Base-by-base conservation (phyloP, 2,888 invertebrate genomes). In the Druceiella hillmani region DNA sequence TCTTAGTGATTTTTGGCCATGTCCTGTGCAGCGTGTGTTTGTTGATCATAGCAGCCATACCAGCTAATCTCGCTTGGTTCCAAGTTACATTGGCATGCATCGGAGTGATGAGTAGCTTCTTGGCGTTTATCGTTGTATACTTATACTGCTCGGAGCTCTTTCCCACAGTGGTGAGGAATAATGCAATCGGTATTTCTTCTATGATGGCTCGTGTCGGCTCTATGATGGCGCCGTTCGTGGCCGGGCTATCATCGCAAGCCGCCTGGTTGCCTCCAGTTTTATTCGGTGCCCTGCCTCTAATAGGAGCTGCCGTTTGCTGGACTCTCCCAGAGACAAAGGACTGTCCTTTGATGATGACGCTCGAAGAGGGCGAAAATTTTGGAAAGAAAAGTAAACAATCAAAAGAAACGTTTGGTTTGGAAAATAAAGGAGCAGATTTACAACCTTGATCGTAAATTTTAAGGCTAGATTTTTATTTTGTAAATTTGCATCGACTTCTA, bases 171-270 rank as follows among this genome's bases (percentile, higher is more conserved):
- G 82, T 91, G 2, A 71, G 93, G 17, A 92, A 90, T 52, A 82
- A 85, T 31, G 92, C 89, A 0, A 74, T 93, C 37, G 93, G 93
- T 1, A 74, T 83, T n/a, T 85, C 86, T n/a, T 92, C 91, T 0
- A 87, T 89, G 81, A 77, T 82, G 54, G 91, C 91, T 0, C 75
- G 92, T 46, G 66, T 91, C 14, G 93, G 93, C 1, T 89, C 90
- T 0, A 87, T 92, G 74, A 50, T 82, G 6, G 88, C 92, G 1
- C 91, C 92, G 0, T 87, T 86, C 54, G 76, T 93, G 4, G 80
- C 85, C 12, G 76, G 78, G 14, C 52, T 83, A 52, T 63, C 61
- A 36, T 56, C 59, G 16, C 55, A 69, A 1, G 61, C 66, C 5
- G 37, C 51, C 1, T 83, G 80, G 78, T 49, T 84, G 33, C 83